Base-by-base conservation (phyloP, 2,113 vertebrate genomes). In the Bujurquina vittata region DNA sequence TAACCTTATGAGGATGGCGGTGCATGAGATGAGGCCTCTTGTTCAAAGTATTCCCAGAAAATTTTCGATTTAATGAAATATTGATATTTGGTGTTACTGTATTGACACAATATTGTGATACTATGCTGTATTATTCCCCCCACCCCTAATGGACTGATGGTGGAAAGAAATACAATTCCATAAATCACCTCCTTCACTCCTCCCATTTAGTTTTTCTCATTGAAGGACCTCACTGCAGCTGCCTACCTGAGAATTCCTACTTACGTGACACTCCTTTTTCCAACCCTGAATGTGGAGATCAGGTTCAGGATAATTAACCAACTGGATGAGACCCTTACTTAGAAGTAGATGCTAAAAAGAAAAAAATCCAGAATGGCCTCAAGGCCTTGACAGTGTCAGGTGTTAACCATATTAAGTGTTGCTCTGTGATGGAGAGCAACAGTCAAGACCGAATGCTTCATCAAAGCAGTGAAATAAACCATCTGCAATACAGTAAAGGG, bases 201-300 rank as follows among this genome's bases (percentile, higher is more conserved):
- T 7, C 22, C 29, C 17, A 49, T 10, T 17, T 8, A 7, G 8
- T 17, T 72, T 55, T 2, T 4, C 55, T 72, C 43, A 1, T 12
- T 3, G 72, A 87, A 43, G 88, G 9, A 37, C 35, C 58, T 67
- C 14, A 77, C 86, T 23, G 54, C 69, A 1, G 17, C 77, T 4
- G 52, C 63, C 46, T 35, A 62, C 37, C 20, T 10, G 17, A 65
- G 33, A 77, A 89, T 69, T 92, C 77, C 82, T 86, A 89, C 78
- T 80, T 78, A 79, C 77, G 78, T 85, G 54, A 77, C 12, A 69
- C 80, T 78, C 65, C 60, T 35, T 29, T 58, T 81, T 22, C 60
- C 74, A 33, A 26, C 18, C 54, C 80, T n/a, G 57, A 26, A 46
- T 58, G 74, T 60, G 22, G 31, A 56, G 85, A 85, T 88, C 74